Conservation (phyloP, 2,113 vertebrate species). For the Bos javanicus region DNA sequence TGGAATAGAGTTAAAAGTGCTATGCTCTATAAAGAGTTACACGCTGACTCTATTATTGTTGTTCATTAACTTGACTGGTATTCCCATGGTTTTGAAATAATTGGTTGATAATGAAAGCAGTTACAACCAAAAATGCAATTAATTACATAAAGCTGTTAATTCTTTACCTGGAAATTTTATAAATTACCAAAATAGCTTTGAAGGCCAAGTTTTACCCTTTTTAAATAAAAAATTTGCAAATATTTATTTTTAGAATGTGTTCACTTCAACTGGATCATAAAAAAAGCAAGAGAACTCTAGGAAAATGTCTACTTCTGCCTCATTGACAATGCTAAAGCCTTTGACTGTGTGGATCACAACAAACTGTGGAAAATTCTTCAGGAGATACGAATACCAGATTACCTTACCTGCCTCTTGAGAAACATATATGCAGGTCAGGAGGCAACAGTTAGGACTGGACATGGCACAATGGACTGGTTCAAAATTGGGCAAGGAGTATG, state of each 20-base stretch:
- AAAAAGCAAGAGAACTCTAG: background rate
- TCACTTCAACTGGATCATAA: background rate
- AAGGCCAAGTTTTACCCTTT: background rate
- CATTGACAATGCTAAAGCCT: background rate
- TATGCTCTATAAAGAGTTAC: background rate
- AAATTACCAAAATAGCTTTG: constrained; percentile 23
- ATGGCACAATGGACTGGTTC: background rate
- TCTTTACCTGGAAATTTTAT: background rate
- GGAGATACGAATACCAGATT: background rate
- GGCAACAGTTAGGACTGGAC: background rate
- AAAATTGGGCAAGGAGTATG: background rate
- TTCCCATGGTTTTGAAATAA: background rate
- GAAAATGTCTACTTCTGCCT: background rate
- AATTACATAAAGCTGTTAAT: background rate
- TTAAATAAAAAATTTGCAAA: background rate
- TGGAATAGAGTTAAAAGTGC: background rate
- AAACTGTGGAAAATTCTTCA: background rate
- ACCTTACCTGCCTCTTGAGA: background rate
- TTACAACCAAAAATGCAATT: background rate
- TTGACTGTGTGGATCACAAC: background rate
- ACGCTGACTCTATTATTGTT: background rate
- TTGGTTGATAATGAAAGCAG: background rate
- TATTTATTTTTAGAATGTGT: background rate
- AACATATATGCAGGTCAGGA: background rate
- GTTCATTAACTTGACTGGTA: background rate